phyloP scores from a whole-genome alignment of 2,888 invertebrate genomes.

The Panopea generosa region DNA sequence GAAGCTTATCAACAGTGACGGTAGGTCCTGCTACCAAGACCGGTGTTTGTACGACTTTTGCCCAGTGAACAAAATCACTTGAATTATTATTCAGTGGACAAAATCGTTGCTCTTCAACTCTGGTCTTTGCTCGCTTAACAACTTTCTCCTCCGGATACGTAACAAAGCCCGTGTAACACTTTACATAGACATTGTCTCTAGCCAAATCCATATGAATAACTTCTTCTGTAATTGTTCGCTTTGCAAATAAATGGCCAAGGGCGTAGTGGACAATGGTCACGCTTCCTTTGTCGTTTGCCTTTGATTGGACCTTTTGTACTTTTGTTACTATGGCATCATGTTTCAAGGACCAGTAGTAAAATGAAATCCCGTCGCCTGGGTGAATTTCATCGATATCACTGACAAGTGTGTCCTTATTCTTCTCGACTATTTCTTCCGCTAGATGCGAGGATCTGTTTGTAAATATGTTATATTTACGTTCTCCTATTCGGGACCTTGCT shows the following conservation, averaged over 20 bases:
- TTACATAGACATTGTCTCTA: constrained; percentile 15
- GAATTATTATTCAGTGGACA: constrained; percentile 16
- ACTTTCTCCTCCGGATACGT: constrained; percentile 24
- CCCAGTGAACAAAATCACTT: constrained; percentile 41
- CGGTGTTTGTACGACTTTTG: constrained; percentile 31
- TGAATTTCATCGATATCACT: constrained; percentile 14
- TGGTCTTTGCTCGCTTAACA: constrained; percentile 25
- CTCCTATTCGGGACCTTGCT: constrained; percentile 29
- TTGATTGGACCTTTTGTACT: constrained; percentile 9
- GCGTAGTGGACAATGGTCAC: constrained; percentile 41
- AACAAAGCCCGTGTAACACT: constrained; percentile 11
- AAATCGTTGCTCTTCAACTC: constrained; percentile 30
- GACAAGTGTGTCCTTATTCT: constrained; percentile 9
- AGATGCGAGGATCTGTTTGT: constrained; percentile 25
- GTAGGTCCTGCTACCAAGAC: constrained; percentile 6
- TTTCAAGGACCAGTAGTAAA: constrained; percentile 27
- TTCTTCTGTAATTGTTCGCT: constrained; percentile 36
- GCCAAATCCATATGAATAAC: constrained; percentile 12
- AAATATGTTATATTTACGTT: constrained; percentile 16
- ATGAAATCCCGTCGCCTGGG: constrained; percentile 20
- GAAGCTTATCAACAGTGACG: background rate
- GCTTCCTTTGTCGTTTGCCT: constrained; percentile 11
- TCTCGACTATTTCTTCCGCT: constrained; percentile 26
- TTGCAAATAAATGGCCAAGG: constrained; percentile 14
- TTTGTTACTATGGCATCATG: constrained; percentile 35